Conservation (phyloP, 2,888 invertebrate species). For the Eupithecia pulchellata region DNA sequence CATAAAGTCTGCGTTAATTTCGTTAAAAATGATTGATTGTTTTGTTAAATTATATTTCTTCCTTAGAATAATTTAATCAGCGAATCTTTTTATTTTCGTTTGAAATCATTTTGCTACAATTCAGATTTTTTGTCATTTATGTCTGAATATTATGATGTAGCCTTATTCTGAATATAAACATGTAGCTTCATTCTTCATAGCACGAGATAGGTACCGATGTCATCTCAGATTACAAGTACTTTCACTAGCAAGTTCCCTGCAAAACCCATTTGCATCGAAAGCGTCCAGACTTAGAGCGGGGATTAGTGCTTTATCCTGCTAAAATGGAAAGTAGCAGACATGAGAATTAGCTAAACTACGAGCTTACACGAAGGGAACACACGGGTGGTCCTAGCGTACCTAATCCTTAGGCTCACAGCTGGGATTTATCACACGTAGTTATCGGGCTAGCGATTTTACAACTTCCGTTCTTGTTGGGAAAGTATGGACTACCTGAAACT, state of each 20-base stretch:
- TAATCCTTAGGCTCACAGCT: constrained; percentile 24
- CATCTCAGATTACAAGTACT: not conserved
- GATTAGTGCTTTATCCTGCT: constrained; percentile 45
- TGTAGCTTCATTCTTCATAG: not conserved
- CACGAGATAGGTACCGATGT: not conserved
- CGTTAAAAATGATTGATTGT: constrained; percentile 13
- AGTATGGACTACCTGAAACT: not conserved
- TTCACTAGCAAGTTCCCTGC: not conserved
- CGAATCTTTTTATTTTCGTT: not conserved
- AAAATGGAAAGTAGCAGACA: constrained; percentile 27
- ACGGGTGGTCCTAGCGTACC: constrained; percentile 28
- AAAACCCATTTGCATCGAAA: constrained; percentile 49
- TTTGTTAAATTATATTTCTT: not conserved
- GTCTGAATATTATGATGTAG: too few species aligned
- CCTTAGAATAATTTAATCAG: not conserved
- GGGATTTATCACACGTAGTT: constrained; percentile 15
- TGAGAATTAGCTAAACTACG: constrained; percentile 26
- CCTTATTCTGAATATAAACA: too few species aligned
- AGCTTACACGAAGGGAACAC: constrained; percentile 20
- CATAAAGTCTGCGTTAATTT: constrained; percentile 18
- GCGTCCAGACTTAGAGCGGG: constrained; percentile 36
- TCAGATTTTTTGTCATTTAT: too few species aligned
- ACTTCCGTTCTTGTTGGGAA: not conserved
- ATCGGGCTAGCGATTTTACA: not conserved
- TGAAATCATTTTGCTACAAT: too few species aligned